Evolutionary conservation across 2,888 invertebrate genomes (phyloP).

Genomic region (Romanomermis culicivorax): DNA sequence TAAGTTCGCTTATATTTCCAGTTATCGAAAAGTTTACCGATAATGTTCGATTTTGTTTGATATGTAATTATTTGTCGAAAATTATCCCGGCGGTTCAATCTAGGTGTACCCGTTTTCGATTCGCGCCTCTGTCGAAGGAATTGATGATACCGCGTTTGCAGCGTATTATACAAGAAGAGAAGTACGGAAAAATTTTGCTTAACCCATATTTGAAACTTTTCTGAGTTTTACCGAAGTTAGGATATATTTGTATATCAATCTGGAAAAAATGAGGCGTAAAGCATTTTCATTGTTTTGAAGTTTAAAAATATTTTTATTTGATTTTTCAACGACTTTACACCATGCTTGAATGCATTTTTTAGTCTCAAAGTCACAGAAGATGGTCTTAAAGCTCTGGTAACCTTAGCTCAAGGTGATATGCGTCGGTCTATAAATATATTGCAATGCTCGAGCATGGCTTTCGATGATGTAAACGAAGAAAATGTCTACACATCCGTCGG

Average conservation of each 20-base stretch:
- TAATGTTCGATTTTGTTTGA: conserved; percentile 91
- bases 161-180: conserved; percentile 57
- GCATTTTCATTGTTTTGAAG: too few species aligned
- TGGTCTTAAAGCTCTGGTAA: conserved; percentile 66
- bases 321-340: too few species aligned
- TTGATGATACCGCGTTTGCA: conserved; percentile 74
- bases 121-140: conserved; percentile 60
- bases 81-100: conserved; percentile 97
- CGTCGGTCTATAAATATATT: conserved; percentile 82
- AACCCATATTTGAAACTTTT: neutral
- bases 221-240: conserved; percentile 7
- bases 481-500: conserved; percentile 88
- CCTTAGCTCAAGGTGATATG: conserved; percentile 89
- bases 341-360: too few species aligned
- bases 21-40: conserved; percentile 98
- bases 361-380: conserved; percentile 64
- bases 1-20: too few species aligned
- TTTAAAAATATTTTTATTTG: too few species aligned
- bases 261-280: too few species aligned
- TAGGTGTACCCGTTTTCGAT: conserved; percentile 82
- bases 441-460: conserved; percentile 72
- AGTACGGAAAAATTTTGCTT: conserved; percentile 37
- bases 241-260: too few species aligned
- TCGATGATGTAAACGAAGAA: conserved; percentile 62
- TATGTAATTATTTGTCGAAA: conserved; percentile 93